Percentiles rank a stretch among this genome's conserved stretches.
Conservation (phyloP, 2,888 invertebrate genomes). For the Chrysolina oricalcia region DNA sequence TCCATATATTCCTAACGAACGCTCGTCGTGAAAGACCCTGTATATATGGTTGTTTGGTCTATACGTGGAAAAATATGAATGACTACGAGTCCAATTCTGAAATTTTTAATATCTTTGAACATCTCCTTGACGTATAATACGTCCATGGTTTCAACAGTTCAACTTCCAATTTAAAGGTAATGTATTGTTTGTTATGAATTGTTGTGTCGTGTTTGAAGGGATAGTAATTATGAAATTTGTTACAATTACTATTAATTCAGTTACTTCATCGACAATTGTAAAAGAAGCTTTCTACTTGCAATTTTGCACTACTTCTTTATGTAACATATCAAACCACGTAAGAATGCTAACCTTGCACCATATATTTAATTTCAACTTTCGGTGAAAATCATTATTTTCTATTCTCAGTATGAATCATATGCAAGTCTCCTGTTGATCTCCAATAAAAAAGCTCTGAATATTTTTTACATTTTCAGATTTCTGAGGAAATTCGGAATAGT, state of each 20-base stretch:
- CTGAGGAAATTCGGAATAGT: too few species aligned
- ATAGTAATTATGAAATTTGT: constrained; percentile 1
- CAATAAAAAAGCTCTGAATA: too few species aligned
- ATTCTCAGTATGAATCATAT: neutral
- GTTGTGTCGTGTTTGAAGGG: neutral
- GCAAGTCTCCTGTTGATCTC: too few species aligned
- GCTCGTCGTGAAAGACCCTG: too few species aligned
- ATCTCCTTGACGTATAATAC: too few species aligned
- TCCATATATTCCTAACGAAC: too few species aligned
- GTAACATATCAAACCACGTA: neutral
- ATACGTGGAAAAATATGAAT: too few species aligned
- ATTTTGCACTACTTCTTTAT: constrained; percentile 11
- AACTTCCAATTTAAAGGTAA: neutral
- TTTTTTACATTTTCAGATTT: too few species aligned
- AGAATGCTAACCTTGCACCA: constrained; percentile 9
- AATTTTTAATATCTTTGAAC: too few species aligned
- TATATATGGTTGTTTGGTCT: too few species aligned
- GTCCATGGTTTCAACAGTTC: neutral
- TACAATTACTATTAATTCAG: constrained; percentile 15
- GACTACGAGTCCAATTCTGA: too few species aligned
- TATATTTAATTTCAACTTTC: neutral
- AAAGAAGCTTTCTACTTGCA: constrained; percentile 19
- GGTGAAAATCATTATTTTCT: neutral
- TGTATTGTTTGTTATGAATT: neutral
- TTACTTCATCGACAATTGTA: constrained; percentile 18